Evolutionary conservation across 2,113 vertebrate genomes (phyloP), one percentile per base, ranked within the genome.

Genomic region (Grallaria varia): DNA sequence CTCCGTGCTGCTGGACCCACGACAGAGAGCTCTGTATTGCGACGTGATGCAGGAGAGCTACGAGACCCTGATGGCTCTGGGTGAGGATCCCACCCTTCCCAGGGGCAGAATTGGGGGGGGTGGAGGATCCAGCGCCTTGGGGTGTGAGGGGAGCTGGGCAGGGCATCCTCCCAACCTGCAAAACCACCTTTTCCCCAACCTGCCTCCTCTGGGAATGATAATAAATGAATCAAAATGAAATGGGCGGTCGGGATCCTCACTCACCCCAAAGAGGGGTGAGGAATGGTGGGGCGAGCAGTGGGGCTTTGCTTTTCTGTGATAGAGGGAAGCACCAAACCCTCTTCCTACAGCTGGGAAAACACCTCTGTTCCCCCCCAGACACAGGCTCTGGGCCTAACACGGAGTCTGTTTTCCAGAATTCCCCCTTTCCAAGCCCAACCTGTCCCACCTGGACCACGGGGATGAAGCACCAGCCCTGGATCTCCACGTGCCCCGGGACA

Each of bases 41-140:
- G 40, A 85, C 3, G 64, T 89, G 56, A 92, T 92, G 89, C 93
- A 94, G 64, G 85, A 89, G 89, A 94, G 93, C 85, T 92, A 89
- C 6, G 64, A 89, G 47, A 25, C 64, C 0, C 59, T 94, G 64
- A 89, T 92, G 89, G 85, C 89, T 1, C 62, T 88, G 89, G 84
- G 93, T 94, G 93, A 91, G 85, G 21, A 79, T 31, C 44, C 37
- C 33, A 7, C 47, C 47, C 21, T 47, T 47, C 47, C 47, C 47
- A 47, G 23, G 47, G 22, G 47, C 21, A 47, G 47, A 47, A 47
- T 23, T 47, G 16, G 47, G 47, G 22, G 22, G 47, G 47, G 47
- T 22, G 47, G 47, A 47, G 47, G 47, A 47, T 47, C 11, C 16
- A 17, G 47, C 21, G 22, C 23, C 21, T 47, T 47, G 10, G 22